A percentile compares a stretch with the other conserved stretches of the same genome.
These are phyloP conservation scores for Pteromalus puparum DNA, from an alignment of 1,140 invertebrate genomes.

Conservation along the genomic window DNA sequence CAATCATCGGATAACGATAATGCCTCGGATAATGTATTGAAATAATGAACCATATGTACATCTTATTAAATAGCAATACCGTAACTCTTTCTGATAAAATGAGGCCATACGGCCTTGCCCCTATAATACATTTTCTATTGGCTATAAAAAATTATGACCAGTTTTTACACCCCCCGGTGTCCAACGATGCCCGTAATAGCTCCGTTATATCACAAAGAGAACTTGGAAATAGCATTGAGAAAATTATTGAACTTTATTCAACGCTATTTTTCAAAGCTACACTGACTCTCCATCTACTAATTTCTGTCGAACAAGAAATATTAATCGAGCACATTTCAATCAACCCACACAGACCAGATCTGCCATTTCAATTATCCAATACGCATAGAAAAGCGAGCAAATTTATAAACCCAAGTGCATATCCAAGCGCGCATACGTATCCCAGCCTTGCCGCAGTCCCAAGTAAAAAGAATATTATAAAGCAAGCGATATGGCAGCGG, in stretches of 20 bases:
- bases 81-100: conserved; percentile 24
- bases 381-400: not conserved
- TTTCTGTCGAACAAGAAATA: too few species aligned
- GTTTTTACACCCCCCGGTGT: conserved; percentile 8
- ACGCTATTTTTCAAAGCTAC: too few species aligned
- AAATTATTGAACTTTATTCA: too few species aligned
- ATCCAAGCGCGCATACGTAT: not conserved
- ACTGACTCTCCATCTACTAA: not conserved
- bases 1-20: too few species aligned
- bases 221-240: not conserved
- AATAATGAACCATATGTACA: conserved; percentile 20
- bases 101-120: not conserved
- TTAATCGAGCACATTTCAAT: too few species aligned
- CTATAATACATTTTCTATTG: conserved; percentile 31
- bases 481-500: not conserved
- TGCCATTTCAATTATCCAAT: not conserved
- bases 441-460: not conserved
- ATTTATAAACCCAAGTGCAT: not conserved
- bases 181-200: conserved; percentile 31
- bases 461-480: not conserved
- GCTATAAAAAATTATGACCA: conserved; percentile 38
- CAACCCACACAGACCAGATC: not conserved
- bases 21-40: not conserved
- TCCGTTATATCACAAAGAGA: conserved; percentile 13
- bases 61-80: conserved; percentile 21